Base-by-base conservation (phyloP, 2,888 invertebrate species). In the Leucania comma region DNA sequence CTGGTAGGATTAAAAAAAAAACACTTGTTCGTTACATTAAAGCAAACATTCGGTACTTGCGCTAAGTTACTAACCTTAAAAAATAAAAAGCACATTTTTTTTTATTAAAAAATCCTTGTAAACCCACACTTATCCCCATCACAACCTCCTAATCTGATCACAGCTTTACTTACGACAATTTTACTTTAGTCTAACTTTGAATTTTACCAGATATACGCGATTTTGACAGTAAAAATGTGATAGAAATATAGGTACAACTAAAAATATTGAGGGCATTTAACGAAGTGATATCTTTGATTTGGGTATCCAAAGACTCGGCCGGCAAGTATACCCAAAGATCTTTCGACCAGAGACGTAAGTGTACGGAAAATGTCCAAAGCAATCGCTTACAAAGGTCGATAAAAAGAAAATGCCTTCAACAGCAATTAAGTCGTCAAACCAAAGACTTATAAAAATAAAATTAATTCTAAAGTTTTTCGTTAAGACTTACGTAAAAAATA, bases 91-190 rank as follows among this genome's bases (percentile, higher is more conserved):
- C 88, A 88, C 82, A 66, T 84, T 89, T 90, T 68, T 29, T 88
- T 85, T 68, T 82, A 51, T 88, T 67, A 85, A 90, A 91, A 92
- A 93, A 90, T 86, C 87, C 86, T 87, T 91, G 91, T 91, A 90
- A 91, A 91, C 75, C 83, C 85, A 85, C 82, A 88, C 89, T 88
- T 88, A 87, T 48, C 76, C 87, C 90, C 93, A 90, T 95, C 95
- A 95, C 95, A 95, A 95, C 95, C 95, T 89, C 91, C 95, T 92
- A 91, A 85, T 90, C 93, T 92, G 93, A 95, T 95, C 95, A 95
- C 95, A 95, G 95, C 91, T 90, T 91, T 88, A 91, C 92, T 93
- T 93, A 93, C 92, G 89, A 90, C 86, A 88, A 88, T 61, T 82
- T 86, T 85, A 88, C 81, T 86, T 88, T 89, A 90, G 74, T 67